Evolutionary conservation across 2,113 vertebrate genomes (phyloP).

Genomic region (Trematocara stigmaticum): DNA sequence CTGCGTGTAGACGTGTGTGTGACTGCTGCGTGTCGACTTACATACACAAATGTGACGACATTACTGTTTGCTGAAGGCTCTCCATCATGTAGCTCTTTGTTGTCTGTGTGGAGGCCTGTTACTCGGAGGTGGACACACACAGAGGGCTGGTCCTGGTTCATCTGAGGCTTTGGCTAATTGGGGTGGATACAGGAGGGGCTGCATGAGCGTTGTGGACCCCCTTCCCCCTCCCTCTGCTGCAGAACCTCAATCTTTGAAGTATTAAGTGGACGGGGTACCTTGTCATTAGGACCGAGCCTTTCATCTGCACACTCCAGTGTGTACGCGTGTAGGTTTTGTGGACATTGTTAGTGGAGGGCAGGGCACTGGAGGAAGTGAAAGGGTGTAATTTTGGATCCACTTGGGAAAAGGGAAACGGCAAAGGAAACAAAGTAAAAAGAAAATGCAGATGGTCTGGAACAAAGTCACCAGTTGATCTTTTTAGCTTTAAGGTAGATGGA

Average conservation of each 20-base stretch:
- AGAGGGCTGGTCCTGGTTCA: not conserved
- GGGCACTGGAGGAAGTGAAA: not conserved
- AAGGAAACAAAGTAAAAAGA: not conserved
- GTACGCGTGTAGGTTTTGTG: not conserved
- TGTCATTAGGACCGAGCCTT: constrained; percentile 65
- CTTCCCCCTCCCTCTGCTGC: not conserved
- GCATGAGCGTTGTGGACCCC: not conserved
- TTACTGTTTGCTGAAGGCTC: not conserved
- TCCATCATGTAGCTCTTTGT: not conserved
- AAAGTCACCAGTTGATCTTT: not conserved
- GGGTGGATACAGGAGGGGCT: constrained; percentile 2
- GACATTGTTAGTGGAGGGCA: constrained; percentile 17
- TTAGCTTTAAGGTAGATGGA: not conserved
- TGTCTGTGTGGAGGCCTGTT: not conserved
- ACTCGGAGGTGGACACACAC: not conserved
- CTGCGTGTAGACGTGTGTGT: not conserved
- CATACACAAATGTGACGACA: not conserved
- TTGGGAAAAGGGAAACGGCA: not conserved
- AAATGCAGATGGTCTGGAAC: not conserved
- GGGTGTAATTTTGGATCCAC: constrained; percentile 7
- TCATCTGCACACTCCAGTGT: constrained; percentile 37
- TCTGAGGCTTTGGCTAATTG: constrained; percentile 36
- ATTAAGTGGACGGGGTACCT: constrained; percentile 54
- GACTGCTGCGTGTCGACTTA: not conserved
- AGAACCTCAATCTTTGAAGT: constrained; percentile 58